A percentile compares a stretch with the other conserved stretches of the same genome.
Conservation (phyloP, 2,888 invertebrate genomes). For the Mythimna vitellina region DNA sequence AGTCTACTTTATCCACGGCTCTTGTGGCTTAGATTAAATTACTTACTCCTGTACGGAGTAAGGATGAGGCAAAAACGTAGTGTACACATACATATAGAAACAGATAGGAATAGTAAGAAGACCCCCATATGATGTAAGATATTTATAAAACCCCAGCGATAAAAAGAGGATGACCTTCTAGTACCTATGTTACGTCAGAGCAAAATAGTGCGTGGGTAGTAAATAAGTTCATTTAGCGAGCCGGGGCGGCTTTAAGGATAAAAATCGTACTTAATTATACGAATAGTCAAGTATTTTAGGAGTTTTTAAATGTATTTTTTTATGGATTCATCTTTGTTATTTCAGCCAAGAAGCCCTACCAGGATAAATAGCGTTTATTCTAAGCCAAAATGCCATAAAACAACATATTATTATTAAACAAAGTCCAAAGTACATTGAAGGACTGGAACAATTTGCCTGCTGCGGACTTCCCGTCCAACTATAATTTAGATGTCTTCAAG, state of each 20-base stretch:
- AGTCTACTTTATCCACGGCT: neutral
- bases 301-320: no score
- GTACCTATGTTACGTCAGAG: neutral
- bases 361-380: no score
- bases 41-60: no score
- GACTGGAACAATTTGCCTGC: no score
- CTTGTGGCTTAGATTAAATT: neutral
- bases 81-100: neutral
- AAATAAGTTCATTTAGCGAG: slow-evolving; percentile 6
- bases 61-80: no score
- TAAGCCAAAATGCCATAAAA: no score
- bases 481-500: no score
- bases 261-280: neutral
- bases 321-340: neutral
- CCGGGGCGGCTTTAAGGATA: neutral
- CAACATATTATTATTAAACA: no score
- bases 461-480: no score
- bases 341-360: neutral
- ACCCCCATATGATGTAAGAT: neutral
- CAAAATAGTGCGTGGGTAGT: slow-evolving; percentile 12
- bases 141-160: slow-evolving; percentile 20
- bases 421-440: no score
- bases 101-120: slow-evolving; percentile 5
- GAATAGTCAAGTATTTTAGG: no score
- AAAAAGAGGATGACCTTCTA: slow-evolving; percentile 16